Percentiles rank a stretch among this genome's conserved stretches.
phyloP scores from a whole-genome alignment of 2,113 vertebrate genomes.

The Podarcis cretensis region DNA sequence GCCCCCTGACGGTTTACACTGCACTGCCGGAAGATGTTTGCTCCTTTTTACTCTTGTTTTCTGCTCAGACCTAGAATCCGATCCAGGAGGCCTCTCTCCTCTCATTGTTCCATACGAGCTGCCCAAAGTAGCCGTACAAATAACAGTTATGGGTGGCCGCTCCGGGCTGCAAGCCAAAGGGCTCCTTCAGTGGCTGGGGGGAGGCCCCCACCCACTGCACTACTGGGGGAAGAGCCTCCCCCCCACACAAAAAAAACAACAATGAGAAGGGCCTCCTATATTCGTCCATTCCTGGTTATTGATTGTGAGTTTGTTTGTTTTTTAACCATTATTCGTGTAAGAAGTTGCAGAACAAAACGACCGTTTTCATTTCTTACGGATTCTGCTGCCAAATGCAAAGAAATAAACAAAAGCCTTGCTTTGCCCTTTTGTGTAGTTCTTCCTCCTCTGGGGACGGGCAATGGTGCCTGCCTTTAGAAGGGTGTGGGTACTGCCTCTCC shows the following conservation, averaged over 20 bases:
- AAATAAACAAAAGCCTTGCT: slow-evolving; percentile 47
- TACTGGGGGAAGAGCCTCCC: not conserved
- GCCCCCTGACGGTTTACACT: not conserved
- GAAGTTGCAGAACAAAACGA: rapidly evolving
- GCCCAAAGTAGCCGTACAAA: not conserved
- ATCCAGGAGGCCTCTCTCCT: not conserved
- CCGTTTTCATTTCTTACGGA: rapidly evolving
- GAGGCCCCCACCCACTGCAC: not conserved
- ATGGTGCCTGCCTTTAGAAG: no score
- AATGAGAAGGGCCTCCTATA: rapidly evolving
- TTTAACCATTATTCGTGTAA: not conserved
- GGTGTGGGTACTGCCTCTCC: no score
- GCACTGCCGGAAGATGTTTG: not conserved
- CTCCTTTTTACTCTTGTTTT: not conserved
- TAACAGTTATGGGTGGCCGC: not conserved
- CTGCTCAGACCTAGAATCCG: no score
- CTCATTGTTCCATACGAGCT: not conserved
- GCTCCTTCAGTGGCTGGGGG: no score
- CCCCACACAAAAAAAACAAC: no score
- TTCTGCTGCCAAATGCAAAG: slow-evolving; percentile 46
- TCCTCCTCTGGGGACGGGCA: not conserved
- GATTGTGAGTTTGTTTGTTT: not conserved
- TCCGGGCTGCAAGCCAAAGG: not conserved
- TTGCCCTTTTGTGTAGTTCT: slow-evolving; percentile 37
- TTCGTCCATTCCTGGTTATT: not conserved